phyloP scores from a whole-genome alignment of 2,888 invertebrate genomes.

The Hermodice carunculata region DNA sequence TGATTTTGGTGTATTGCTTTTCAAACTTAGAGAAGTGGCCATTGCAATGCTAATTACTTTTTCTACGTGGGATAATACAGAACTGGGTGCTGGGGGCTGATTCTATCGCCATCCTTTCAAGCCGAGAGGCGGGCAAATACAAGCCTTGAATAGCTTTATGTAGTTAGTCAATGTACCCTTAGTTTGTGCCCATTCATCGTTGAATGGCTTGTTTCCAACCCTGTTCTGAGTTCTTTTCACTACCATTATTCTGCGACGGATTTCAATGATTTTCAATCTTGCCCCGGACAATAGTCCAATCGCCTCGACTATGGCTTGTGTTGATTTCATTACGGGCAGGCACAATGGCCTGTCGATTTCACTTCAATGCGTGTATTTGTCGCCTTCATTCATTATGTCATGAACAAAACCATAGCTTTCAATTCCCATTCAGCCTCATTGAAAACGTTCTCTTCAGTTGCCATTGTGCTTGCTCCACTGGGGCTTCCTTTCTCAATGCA shows the following conservation, averaged over 20 bases:
- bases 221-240: conserved; percentile 18
- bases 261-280: conserved; percentile 66
- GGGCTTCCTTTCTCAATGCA: conserved; percentile 36
- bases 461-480: conserved; percentile 49
- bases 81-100: no score
- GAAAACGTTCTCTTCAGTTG: conserved; percentile 43
- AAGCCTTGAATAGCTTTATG: conserved; percentile 24
- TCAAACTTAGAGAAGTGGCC: no score
- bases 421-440: conserved; percentile 17
- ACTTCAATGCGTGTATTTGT: conserved; percentile 62
- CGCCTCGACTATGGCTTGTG: conserved; percentile 56
- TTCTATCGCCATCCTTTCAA: no score
- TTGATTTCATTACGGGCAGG: conserved; percentile 61
- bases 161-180: conserved; percentile 26
- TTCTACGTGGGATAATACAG: no score
- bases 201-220: conserved; percentile 22
- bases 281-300: conserved; percentile 60
- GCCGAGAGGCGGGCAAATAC: no score
- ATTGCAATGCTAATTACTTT: no score
- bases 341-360: conserved; percentile 59
- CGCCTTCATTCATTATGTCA: conserved; percentile 57
- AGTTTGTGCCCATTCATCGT: conserved; percentile 20
- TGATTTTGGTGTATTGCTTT: no score
- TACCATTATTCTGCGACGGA: conserved; percentile 19
- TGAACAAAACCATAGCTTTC: conserved; percentile 46